Evolutionary conservation across 2,113 vertebrate genomes (phyloP).

Genomic region (Saguinus midas): DNA sequence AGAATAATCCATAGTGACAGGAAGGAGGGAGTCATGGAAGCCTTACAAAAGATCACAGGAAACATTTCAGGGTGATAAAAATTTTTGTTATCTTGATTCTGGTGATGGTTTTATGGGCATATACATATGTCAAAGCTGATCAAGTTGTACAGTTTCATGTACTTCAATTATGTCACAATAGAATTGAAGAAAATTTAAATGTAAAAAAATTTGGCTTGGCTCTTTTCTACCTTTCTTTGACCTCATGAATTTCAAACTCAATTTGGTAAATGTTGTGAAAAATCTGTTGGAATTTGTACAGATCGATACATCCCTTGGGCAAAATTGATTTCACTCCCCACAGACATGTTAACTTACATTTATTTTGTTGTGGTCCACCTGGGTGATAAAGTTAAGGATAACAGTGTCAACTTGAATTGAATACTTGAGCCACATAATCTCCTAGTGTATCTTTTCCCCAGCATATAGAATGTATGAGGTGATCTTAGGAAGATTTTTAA

Average conservation of each 20-base stretch:
- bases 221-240: constrained; percentile 11
- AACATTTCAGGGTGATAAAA: not conserved
- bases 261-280: not conserved
- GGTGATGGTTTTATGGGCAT: not conserved
- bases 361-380: not conserved
- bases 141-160: not conserved
- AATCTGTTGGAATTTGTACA: not conserved
- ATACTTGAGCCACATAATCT: not conserved
- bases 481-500: not conserved
- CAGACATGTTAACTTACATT: not conserved
- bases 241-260: not conserved
- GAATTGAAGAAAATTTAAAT: not conserved
- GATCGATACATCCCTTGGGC: not conserved
- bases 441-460: not conserved
- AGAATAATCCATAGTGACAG: not conserved
- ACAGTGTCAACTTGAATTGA: not conserved
- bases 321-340: not conserved
- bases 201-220: not conserved
- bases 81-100: not conserved
- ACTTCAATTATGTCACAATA: not conserved
- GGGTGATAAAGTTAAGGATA: not conserved
- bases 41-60: not conserved
- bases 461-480: not conserved
- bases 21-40: not conserved
- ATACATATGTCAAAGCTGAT: not conserved